Percentiles rank a stretch among this genome's conserved stretches.
These are phyloP conservation scores for Carabus problematicus DNA, from an alignment of 2,888 invertebrate species.

Conservation along the genomic window DNA sequence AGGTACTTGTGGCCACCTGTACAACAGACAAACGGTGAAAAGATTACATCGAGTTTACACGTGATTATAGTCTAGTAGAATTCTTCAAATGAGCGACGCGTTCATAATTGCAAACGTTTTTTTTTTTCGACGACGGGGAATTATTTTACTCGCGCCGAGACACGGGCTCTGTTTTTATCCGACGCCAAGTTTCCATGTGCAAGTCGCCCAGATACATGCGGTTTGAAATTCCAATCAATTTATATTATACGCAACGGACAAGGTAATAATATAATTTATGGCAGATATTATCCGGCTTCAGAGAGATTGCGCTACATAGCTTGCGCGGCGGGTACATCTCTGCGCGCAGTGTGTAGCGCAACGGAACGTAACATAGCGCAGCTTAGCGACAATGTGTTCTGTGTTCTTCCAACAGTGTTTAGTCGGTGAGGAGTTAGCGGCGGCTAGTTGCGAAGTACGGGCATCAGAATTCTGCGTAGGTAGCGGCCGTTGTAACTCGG, in stretches of 20 bases:
- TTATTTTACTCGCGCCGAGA: slow-evolving; percentile 12
- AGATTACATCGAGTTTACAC: slow-evolving; percentile 15
- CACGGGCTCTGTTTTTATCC: slow-evolving; percentile 24
- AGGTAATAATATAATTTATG: slow-evolving; percentile 61
- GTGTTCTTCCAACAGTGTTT: no score
- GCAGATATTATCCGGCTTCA: slow-evolving; percentile 48
- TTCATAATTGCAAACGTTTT: slow-evolving; percentile 35
- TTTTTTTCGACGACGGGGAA: slow-evolving; percentile 22
- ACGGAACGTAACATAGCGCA: neutral
- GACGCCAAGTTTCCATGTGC: slow-evolving; percentile 48
- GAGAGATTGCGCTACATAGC: slow-evolving; percentile 37
- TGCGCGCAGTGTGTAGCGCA: neutral
- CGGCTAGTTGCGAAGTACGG: neutral
- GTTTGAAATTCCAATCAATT: slow-evolving; percentile 61
- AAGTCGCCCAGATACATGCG: slow-evolving; percentile 57
- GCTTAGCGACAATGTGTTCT: no score
- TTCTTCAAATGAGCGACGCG: slow-evolving; percentile 18
- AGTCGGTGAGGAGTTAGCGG: neutral
- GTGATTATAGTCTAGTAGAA: slow-evolving; percentile 19
- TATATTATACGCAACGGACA: slow-evolving; percentile 60
- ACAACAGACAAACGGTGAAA: neutral
- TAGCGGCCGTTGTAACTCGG: slow-evolving; percentile 7
- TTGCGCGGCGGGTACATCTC: neutral
- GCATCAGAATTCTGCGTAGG: slow-evolving; percentile 23
- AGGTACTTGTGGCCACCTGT: no score